Conservation (phyloP, 2,113 vertebrate genomes). For the Sciurus niger region DNA sequence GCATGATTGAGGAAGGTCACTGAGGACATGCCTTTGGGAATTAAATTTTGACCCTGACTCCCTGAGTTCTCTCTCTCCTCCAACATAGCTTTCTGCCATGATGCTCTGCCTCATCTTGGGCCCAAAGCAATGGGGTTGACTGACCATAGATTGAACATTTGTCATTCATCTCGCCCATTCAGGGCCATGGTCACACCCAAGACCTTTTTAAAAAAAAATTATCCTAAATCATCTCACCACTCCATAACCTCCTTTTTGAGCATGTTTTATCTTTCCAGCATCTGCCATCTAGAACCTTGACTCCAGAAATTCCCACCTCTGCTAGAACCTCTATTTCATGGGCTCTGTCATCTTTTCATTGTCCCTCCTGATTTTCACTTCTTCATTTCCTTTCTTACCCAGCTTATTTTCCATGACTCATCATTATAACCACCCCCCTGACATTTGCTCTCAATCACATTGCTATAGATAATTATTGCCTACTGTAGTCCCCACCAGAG, state of each 20-base stretch:
- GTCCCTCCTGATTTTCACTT: not conserved
- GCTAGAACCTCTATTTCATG: not conserved
- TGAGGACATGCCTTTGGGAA: too few relatives aligned
- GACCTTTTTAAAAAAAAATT: not conserved
- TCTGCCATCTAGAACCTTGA: too few relatives aligned
- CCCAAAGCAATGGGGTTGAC: too few relatives aligned
- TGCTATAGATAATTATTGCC: not conserved
- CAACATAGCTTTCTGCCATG: too few relatives aligned
- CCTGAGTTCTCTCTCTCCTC: too few relatives aligned
- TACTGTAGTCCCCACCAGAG: not conserved
- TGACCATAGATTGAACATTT: not conserved
- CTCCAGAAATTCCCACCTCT: not conserved
- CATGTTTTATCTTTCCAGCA: not conserved
- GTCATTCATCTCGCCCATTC: not conserved
- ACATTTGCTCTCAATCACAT: not conserved
- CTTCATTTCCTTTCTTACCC: not conserved
- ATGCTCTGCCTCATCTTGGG: too few relatives aligned
- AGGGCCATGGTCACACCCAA: not conserved
- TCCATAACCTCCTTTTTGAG: not conserved
- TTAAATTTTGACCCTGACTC: too few relatives aligned
- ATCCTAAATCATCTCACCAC: not conserved
- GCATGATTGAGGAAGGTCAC: too few relatives aligned
- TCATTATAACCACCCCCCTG: not conserved
- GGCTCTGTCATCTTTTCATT: too few relatives aligned
- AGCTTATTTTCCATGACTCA: not conserved